phyloP scores from a whole-genome alignment of 2,113 vertebrate genomes.

The Leptobrachium ailaonicum region DNA sequence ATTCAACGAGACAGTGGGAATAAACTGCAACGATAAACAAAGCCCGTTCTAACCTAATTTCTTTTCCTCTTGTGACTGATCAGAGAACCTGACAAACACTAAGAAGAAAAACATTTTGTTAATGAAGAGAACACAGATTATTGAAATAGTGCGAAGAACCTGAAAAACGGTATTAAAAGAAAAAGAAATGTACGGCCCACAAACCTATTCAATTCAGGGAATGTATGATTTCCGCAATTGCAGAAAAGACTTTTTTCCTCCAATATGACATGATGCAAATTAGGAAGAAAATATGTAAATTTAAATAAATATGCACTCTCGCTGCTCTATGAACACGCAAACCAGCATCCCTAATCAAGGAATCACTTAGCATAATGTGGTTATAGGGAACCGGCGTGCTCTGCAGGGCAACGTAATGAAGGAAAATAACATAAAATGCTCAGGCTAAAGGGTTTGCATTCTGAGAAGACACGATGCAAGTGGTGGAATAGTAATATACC shows the following conservation, averaged over 20 bases:
- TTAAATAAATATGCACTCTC: conserved; percentile 26
- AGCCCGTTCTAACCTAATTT: background rate
- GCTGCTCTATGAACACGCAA: conserved; percentile 1
- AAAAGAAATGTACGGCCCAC: background rate
- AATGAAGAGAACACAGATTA: conserved; percentile 38
- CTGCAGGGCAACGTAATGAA: background rate
- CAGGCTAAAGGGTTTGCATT: no score
- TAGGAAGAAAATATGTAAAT: conserved; percentile 14
- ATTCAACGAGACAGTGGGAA: no score
- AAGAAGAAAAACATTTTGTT: conserved; percentile 9
- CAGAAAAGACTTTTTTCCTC: background rate
- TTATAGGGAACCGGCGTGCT: background rate
- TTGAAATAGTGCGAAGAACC: conserved; percentile 30
- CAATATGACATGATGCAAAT: conserved; percentile 16
- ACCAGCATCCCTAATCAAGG: conserved; percentile 11
- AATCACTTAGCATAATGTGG: conserved; percentile 16
- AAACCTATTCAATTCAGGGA: conserved; percentile 36
- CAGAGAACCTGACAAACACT: conserved; percentile 20
- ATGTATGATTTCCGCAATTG: conserved; percentile 20
- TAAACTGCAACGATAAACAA: background rate
- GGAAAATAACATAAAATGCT: no score
- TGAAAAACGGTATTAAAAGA: conserved; percentile 4
- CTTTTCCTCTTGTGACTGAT: background rate
- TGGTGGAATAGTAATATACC: no score
- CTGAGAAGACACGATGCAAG: no score